phyloP scores from a whole-genome alignment of 2,113 vertebrate species.

The Columbina picui region DNA sequence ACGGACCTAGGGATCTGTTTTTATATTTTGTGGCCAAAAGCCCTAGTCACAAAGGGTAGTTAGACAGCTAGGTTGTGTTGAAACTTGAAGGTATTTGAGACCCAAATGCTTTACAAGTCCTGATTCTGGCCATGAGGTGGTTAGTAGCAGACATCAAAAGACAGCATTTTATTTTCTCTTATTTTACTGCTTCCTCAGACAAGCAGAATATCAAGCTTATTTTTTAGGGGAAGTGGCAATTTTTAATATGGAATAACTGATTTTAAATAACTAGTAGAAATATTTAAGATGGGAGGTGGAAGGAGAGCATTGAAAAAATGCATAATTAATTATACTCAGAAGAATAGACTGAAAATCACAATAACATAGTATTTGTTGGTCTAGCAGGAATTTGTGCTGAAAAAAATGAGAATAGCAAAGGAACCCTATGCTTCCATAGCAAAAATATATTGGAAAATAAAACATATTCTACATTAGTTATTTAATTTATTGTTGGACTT shows the following conservation, averaged over 20 bases:
- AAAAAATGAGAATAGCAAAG: constrained; percentile 1
- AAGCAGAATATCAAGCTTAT: background rate
- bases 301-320: background rate
- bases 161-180: background rate
- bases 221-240: background rate
- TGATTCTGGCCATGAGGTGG: background rate
- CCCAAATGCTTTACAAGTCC: background rate
- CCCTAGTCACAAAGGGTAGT: background rate
- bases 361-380: background rate
- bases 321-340: background rate
- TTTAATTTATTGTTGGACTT: background rate
- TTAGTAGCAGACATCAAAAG: background rate
- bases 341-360: background rate
- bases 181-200: background rate
- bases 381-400: background rate
- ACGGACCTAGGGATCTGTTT: background rate
- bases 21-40: background rate
- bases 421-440: background rate
- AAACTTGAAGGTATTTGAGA: background rate
- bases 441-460: constrained; percentile 5
- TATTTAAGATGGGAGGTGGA: background rate
- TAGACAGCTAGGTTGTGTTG: background rate
- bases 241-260: background rate
- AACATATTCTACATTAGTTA: background rate
- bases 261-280: background rate